Evolutionary conservation across 2,113 vertebrate species (phyloP).

Genomic region (Sinocyclocheilus anophthalmus): DNA sequence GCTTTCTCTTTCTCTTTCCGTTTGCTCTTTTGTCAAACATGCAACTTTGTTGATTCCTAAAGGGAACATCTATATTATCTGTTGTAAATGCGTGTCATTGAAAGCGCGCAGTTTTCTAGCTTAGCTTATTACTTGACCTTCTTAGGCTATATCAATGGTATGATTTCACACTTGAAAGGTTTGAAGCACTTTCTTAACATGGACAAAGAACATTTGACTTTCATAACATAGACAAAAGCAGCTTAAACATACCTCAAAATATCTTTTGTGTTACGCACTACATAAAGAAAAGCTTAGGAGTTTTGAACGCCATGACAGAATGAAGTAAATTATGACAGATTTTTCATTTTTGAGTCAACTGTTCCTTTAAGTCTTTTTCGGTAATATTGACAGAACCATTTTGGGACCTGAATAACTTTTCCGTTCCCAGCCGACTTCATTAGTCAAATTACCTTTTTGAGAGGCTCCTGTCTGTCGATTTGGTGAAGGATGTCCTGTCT

Average conservation of each 20-base stretch:
- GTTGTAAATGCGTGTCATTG: no score
- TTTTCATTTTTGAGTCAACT: background rate
- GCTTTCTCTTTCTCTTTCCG: no score
- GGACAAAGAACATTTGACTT: background rate
- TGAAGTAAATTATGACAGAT: background rate
- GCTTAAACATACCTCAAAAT: background rate
- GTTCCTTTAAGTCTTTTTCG: background rate
- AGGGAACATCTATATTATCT: no score
- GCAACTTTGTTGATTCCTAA: no score
- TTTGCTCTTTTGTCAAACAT: no score
- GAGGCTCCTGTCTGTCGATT: conserved; percentile 27
- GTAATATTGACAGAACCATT: background rate
- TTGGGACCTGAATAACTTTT: background rate
- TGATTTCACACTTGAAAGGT: background rate
- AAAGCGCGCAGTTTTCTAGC: no score
- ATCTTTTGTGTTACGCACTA: background rate
- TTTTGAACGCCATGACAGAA: background rate
- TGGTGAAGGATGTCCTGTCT: conserved; percentile 47
- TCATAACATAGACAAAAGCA: background rate
- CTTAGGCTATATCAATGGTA: no score
- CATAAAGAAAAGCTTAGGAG: background rate
- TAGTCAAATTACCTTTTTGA: conserved; percentile 43
- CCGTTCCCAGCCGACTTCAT: background rate
- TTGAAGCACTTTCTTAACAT: no score
- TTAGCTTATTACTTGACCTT: no score